Base-by-base conservation (phyloP, 2,113 vertebrate species). In the Ancistrus triradiatus region DNA sequence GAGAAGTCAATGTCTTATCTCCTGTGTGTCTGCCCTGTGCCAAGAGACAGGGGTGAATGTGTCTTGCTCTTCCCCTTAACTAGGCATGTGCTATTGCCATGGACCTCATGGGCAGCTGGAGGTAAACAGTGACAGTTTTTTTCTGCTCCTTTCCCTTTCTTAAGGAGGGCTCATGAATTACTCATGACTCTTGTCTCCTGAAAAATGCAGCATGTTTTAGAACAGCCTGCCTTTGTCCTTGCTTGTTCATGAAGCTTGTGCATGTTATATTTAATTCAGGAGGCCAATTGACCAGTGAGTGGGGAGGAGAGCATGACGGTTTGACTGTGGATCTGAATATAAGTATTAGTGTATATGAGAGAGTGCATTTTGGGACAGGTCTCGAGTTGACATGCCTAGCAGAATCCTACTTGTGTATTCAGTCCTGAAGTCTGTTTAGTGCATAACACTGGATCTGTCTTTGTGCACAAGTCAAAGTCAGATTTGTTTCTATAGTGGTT, bases 121-220 rank as follows among this genome's bases (percentile, higher is more conserved):
- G 66, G 66, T 73, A 73, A 64, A 64, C 21, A 59, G 48, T 69
- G 55, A 69, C 66, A 56, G 60, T 69, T 22, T 60, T 60, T 50
- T 22, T 52, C n/a, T 33, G 44, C 46, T 67, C 59, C 53, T 64
- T 60, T 28, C 44, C 31, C 35, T 58, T 50, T 59, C 56, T 60
- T 56, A 65, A 65, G 56, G 61, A 64, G 66, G 18, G 21, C 60
- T 74, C 71, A 74, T 74, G 71, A 73, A 73, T 73, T 68, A 73
- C 71, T 40, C 71, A 73, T 73, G 61, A 21, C 61, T 64, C 43
- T 58, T 58, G 27, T 65, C 71, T 73, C 60, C 66, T 74, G 56
- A 74, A 69, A 69, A 68, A 74, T 74, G 71, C 66, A 65, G 47
- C 61, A 64, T 69, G 48, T 69, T 60, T 74, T 13, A 68, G 62